phyloP scores from a whole-genome alignment of 2,797 vertebrate species.

The Epinephelus malabaricus region DNA sequence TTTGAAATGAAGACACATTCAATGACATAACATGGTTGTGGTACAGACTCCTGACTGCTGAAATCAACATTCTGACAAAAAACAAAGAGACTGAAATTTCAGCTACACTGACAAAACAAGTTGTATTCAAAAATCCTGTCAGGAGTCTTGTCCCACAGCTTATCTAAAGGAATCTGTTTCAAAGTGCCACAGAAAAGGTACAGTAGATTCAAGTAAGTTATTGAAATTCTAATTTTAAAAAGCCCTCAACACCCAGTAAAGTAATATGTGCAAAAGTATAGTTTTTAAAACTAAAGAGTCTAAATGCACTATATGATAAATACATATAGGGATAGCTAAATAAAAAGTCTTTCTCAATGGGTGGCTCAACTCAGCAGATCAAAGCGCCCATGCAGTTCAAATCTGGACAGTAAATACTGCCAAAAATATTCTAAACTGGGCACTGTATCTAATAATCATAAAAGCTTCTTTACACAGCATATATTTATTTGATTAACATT shows the following conservation, averaged over 20 bases:
- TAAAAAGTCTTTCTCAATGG: conserved; percentile 29
- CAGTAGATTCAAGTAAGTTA: conserved; percentile 66
- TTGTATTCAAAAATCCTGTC: conserved; percentile 16
- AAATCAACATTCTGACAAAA: not conserved
- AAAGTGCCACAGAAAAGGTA: conserved; percentile 70
- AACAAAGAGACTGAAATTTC: not conserved
- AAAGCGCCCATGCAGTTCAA: conserved; percentile 27
- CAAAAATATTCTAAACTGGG: conserved; percentile 15
- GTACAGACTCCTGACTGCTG: conserved; percentile 4
- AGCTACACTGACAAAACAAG: conserved; percentile 4
- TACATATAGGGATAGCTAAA: conserved; percentile 27
- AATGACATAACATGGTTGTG: conserved; percentile 26
- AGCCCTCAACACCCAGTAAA: conserved; percentile 27
- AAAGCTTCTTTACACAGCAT: conserved; percentile 19
- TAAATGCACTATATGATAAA: conserved; percentile 34
- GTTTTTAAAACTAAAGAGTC: conserved; percentile 39
- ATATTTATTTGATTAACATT: conserved; percentile 13
- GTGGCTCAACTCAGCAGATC: conserved; percentile 71
- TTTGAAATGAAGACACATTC: conserved; percentile 58
- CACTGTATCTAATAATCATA: not conserved
- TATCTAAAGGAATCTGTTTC: conserved; percentile 51
- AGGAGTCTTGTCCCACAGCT: conserved; percentile 50
- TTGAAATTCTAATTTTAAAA: conserved; percentile 21
- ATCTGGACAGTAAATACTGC: conserved; percentile 27
- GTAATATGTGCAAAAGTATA: conserved; percentile 68